Conservation (phyloP, 1,140 invertebrate species). For the Spodoptera frugiperda region DNA sequence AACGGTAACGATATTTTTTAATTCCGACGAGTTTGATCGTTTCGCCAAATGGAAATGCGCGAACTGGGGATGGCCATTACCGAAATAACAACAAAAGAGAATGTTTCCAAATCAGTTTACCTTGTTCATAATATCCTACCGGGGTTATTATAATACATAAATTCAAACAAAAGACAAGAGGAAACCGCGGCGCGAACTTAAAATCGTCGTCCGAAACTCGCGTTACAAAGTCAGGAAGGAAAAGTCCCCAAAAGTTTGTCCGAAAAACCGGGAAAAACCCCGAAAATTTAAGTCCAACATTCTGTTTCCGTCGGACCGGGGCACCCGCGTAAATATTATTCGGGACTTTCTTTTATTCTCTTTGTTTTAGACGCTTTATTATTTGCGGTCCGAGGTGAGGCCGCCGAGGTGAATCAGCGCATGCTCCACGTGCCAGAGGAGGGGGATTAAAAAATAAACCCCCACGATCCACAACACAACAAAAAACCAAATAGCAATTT, state of each 20-base stretch:
- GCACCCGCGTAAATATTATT: constrained; percentile 77
- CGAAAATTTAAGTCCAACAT: constrained; percentile 74
- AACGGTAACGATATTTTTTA: constrained; percentile 42
- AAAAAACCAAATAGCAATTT: constrained; percentile 55
- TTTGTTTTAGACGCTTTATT: constrained; percentile 80
- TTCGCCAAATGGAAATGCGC: constrained; percentile 33
- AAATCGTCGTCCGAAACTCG: constrained; percentile 68
- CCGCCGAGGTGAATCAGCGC: constrained; percentile 28
- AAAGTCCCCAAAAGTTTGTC: constrained; percentile 69
- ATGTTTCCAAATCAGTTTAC: constrained; percentile 55
- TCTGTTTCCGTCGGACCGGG: constrained; percentile 71
- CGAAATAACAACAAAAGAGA: constrained; percentile 49
- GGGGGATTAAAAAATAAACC: constrained; percentile 57
- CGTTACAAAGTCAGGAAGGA: constrained; percentile 74
- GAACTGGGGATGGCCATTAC: constrained; percentile 36
- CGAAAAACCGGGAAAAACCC: constrained; percentile 76
- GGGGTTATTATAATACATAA: constrained; percentile 71
- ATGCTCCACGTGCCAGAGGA: constrained; percentile 21
- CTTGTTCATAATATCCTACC: constrained; percentile 60
- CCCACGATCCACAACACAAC: constrained; percentile 52
- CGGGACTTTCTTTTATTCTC: constrained; percentile 73
- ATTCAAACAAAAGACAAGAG: constrained; percentile 71
- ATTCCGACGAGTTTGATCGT: constrained; percentile 41
- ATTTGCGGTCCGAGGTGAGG: constrained; percentile 61
- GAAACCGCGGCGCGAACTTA: constrained; percentile 70